phyloP scores from a whole-genome alignment of 2,113 vertebrate genomes.

The Conger conger region DNA sequence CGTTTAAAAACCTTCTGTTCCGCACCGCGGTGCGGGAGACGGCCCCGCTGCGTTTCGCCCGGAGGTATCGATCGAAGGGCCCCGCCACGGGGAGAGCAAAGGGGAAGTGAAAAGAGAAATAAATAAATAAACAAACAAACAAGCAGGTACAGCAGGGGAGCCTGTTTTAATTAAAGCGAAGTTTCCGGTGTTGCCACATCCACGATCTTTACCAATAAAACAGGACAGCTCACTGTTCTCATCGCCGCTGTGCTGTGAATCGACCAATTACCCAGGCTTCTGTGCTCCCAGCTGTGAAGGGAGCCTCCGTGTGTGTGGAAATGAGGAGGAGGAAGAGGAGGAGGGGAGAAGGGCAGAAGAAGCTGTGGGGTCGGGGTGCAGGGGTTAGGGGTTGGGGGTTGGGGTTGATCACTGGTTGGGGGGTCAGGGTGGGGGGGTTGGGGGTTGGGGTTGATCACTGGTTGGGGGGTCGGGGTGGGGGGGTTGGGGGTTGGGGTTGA shows the following conservation, averaged over 20 bases:
- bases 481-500: conserved; percentile 3
- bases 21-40: no score
- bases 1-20: background rate
- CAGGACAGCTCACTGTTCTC: conserved; percentile 50
- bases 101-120: background rate
- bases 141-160: conserved; percentile 44
- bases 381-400: background rate
- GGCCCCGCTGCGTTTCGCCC: background rate
- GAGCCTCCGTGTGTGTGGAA: conserved; percentile 59
- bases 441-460: no score
- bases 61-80: background rate
- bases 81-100: background rate
- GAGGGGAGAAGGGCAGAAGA: no score
- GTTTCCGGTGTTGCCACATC: conserved; percentile 51
- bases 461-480: conserved; percentile 47
- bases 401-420: no score
- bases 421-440: conserved; percentile 43
- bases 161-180: conserved; percentile 52
- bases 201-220: conserved; percentile 53
- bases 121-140: no score
- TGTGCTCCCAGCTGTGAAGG: conserved; percentile 62
- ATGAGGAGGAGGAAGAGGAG: conserved; percentile 34
- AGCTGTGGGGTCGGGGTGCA: conserved; percentile 28
- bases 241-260: conserved; percentile 53
- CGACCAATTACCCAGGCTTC: conserved; percentile 66